Evolutionary conservation across 2,888 invertebrate species (phyloP).

Genomic region (Lasioglossum malachurum): DNA sequence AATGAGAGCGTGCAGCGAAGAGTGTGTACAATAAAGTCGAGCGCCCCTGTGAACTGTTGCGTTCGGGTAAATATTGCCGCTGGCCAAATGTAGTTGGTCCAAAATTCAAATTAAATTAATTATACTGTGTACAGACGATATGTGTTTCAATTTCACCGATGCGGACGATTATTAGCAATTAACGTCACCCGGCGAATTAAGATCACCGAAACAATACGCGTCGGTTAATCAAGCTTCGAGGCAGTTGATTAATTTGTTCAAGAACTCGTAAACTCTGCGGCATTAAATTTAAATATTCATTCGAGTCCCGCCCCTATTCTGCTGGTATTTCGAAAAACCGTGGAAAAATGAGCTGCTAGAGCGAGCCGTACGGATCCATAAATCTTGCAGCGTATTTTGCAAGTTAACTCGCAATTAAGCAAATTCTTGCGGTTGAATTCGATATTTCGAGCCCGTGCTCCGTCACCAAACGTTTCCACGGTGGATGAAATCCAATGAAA

Average conservation of each 20-base stretch:
- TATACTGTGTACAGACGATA: neutral
- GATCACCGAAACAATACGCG: neutral
- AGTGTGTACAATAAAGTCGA: neutral
- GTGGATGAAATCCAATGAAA: neutral
- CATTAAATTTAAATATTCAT: neutral
- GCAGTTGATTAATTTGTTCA: too few species aligned
- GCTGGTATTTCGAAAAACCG: neutral
- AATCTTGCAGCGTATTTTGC: neutral
- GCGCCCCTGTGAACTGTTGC: neutral
- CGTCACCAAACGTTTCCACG: neutral
- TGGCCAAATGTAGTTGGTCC: neutral
- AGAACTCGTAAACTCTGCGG: neutral
- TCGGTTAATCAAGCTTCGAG: neutral
- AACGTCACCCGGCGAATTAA: neutral
- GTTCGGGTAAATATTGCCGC: neutral
- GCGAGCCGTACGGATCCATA: neutral
- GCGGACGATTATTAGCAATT: neutral
- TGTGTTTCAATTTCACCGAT: neutral
- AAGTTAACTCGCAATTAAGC: constrained; percentile 21
- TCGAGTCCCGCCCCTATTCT: neutral
- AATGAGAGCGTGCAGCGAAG: neutral
- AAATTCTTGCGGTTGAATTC: constrained; percentile 7
- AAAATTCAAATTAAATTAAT: neutral
- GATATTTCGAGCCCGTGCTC: neutral
- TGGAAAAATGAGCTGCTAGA: neutral